These are phyloP conservation scores for Chascanopsetta lugubris DNA, from an alignment of 2,113 vertebrate genomes.

Conservation along the genomic window DNA sequence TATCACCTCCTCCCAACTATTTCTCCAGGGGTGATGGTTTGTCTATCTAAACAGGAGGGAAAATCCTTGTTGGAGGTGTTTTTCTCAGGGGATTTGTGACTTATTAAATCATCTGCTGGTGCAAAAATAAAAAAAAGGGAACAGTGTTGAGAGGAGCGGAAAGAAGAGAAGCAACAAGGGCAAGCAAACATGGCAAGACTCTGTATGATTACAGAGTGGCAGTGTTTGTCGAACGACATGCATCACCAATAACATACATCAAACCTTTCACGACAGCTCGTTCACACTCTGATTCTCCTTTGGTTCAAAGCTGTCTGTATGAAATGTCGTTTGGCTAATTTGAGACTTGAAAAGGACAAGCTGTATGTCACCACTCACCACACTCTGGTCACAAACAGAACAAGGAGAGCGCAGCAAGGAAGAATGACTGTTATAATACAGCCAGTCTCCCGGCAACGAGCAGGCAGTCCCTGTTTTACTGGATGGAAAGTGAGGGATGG, in stretches of 20 bases:
- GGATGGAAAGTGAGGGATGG: slow-evolving; percentile 63
- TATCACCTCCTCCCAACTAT: neutral
- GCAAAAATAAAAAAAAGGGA: slow-evolving; percentile 1
- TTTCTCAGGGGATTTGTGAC: slow-evolving; percentile 12
- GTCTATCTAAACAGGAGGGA: slow-evolving; percentile 1
- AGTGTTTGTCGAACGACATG: neutral
- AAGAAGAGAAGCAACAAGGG: neutral
- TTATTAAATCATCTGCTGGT: slow-evolving; percentile 28
- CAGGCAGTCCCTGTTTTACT: slow-evolving; percentile 60
- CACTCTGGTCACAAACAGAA: slow-evolving; percentile 57
- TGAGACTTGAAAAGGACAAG: slow-evolving; percentile 68
- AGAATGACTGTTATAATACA: slow-evolving; percentile 68
- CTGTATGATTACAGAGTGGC: neutral
- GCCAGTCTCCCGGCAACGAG: slow-evolving; percentile 62
- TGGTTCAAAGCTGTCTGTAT: slow-evolving; percentile 11
- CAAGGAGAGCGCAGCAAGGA: slow-evolving; percentile 61
- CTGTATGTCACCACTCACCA: slow-evolving; percentile 59
- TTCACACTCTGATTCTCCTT: slow-evolving; percentile 14
- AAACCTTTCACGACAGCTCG: neutral
- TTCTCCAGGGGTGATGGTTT: slow-evolving; percentile 12
- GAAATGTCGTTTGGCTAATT: slow-evolving; percentile 60
- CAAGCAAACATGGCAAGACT: neutral
- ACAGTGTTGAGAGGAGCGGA: slow-evolving; percentile 6
- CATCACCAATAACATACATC: neutral
- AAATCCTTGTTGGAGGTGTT: slow-evolving; percentile 16